Percentiles rank a stretch among this genome's conserved stretches.
Evolutionary conservation across 2,113 vertebrate species (phyloP).

Genomic region (Pluvianellus socialis): DNA sequence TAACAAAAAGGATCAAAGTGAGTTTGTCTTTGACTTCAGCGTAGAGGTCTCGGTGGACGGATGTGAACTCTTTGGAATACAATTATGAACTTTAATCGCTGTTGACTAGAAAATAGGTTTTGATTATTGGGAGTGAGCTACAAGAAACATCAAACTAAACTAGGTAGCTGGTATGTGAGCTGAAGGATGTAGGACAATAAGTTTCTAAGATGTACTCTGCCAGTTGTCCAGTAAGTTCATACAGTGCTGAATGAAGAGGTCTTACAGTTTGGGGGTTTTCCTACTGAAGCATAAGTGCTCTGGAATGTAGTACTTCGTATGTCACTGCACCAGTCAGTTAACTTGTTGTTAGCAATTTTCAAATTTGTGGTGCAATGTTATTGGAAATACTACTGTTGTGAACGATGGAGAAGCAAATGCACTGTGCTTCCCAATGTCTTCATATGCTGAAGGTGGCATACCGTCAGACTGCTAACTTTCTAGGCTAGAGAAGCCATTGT

Average conservation of each 20-base stretch:
- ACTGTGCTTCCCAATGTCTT: not conserved
- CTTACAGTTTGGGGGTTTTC: not conserved
- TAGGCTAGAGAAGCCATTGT: not conserved
- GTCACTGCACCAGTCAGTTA: not conserved
- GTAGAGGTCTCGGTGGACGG: not conserved
- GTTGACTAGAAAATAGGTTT: not conserved
- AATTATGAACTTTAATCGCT: not conserved
- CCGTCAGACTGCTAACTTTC: not conserved
- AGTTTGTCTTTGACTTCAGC: not conserved
- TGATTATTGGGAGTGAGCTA: not conserved
- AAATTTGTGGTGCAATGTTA: not conserved
- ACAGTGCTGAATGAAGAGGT: not conserved
- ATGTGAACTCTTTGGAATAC: not conserved
- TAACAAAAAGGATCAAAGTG: conserved; percentile 57
- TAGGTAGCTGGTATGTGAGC: not conserved
- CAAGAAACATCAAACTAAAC: not conserved
- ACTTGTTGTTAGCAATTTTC: not conserved
- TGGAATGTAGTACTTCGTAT: not conserved
- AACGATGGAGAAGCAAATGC: not conserved
- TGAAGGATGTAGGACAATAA: not conserved
- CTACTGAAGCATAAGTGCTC: not conserved
- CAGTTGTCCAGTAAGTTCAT: not conserved
- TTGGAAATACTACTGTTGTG: not conserved
- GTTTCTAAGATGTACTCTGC: not conserved
- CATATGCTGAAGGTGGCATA: not conserved